Conservation (phyloP, 1,140 invertebrate genomes). For the Euwallacea fornicatus region DNA sequence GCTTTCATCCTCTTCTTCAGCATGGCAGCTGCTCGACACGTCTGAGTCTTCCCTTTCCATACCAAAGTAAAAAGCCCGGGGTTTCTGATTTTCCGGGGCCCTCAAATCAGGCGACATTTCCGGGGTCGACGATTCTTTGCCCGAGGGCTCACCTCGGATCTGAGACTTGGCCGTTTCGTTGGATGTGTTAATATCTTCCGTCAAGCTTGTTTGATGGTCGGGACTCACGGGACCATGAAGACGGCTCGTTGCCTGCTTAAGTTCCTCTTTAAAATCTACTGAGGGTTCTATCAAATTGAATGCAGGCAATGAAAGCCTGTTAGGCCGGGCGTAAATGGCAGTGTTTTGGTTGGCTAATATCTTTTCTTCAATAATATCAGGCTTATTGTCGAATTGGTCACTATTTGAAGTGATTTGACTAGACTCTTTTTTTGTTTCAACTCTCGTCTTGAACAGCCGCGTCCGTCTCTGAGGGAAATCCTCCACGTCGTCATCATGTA, state of each 20-base stretch:
- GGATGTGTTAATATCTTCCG: neutral
- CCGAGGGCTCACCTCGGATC: constrained; percentile 50
- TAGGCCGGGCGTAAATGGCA: constrained; percentile 34
- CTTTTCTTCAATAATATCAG: constrained; percentile 19
- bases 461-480: constrained; percentile 59
- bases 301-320: constrained; percentile 58
- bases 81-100: constrained; percentile 52
- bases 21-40: constrained; percentile 54
- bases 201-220: neutral
- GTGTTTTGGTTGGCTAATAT: constrained; percentile 32
- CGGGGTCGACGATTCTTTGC: constrained; percentile 62
- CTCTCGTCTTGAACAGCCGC: constrained; percentile 72
- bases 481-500: constrained; percentile 32
- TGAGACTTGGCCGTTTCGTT: constrained; percentile 1
- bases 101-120: constrained; percentile 56
- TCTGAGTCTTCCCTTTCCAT: constrained; percentile 62
- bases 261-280: constrained; percentile 61
- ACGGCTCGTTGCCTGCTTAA: constrained; percentile 60
- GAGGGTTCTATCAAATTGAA: constrained; percentile 68
- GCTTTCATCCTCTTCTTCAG: constrained; percentile 53
- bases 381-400: constrained; percentile 1
- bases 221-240: constrained; percentile 44
- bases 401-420: constrained; percentile 43
- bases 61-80: constrained; percentile 77
- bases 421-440: constrained; percentile 63